Base-by-base conservation (phyloP, 1,140 invertebrate genomes). In the Fopius arisanus region DNA sequence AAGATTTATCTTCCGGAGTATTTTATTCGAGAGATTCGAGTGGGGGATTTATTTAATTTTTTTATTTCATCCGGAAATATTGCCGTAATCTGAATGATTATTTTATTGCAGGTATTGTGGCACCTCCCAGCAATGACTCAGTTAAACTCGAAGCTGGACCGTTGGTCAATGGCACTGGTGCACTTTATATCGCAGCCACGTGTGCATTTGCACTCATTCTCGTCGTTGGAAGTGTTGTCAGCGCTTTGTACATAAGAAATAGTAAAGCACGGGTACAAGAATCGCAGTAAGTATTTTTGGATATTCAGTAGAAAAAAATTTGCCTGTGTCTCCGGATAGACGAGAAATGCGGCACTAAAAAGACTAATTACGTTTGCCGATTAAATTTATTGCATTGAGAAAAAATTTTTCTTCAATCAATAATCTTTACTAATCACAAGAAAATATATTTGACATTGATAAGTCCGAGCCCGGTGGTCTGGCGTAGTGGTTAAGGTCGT, bases 141-240 rank as follows among this genome's bases (percentile, higher is more conserved):
- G 89, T 92, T 16, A 88, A 89, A 41, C 81, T 92, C 65, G 91
- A 92, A 63, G 90, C 91, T 3, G 91, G 91, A 73, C 90, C 90
- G 10, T 83, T 91, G 16, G 87, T 89, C n/a, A 90, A 90, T 40
- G 90, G 92, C 1, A 90, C 91, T 21, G 91, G 92, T 9, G 91
- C 93, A 6, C 90, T 95, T 76, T 95, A 94, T 79, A 91, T 94
- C 10, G 94, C 94, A 0, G 93, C 94, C 0, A 94, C 93, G 33
- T 94, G 94, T 86, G 94, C 94, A 0, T 91, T 93, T 73, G 94
- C 92, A 12, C 89, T 94, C 66, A 91, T 96, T 70, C 82, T 96
- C 33, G 90, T 95, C 21, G 91, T 94, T 1, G 90, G 91, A 1
- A 91, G 91, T 14, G 91, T 93, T 10, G 92, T 93, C 0, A 92